Conservation (phyloP, 2,113 vertebrate genomes). For the Spilogale gracilis region DNA sequence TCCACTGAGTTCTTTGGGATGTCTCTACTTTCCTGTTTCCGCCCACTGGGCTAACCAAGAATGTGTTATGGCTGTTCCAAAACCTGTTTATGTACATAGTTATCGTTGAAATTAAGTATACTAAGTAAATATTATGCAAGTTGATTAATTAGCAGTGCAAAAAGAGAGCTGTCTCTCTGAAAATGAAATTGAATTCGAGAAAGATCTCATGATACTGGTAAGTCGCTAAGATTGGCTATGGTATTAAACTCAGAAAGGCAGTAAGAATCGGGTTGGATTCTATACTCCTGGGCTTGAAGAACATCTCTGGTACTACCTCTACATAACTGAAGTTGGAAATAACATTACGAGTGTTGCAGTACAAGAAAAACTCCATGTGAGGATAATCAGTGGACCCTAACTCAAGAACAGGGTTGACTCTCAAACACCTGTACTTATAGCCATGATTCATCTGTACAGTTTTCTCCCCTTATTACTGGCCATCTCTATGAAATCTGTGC, state of each 20-base stretch:
- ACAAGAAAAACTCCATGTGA: background rate
- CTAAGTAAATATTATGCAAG: background rate
- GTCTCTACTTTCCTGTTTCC: background rate
- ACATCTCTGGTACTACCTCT: background rate
- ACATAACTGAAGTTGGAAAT: background rate
- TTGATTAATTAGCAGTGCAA: background rate
- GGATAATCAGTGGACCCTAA: background rate
- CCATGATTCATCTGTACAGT: too few relatives aligned
- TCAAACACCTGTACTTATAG: background rate
- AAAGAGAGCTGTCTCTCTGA: constrained; percentile 24
- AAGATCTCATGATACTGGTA: background rate
- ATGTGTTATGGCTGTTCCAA: background rate
- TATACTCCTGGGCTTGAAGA: background rate
- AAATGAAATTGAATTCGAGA: background rate
- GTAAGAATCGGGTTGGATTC: background rate
- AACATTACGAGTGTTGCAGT: accelerated
- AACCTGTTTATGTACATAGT: background rate
- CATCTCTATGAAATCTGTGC: background rate
- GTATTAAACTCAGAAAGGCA: background rate
- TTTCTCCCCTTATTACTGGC: accelerated
- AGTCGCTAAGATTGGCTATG: background rate
- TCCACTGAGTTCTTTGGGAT: accelerated
- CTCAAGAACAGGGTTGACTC: background rate
- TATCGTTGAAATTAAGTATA: background rate
- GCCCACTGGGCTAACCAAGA: background rate